A percentile compares a stretch with the other conserved stretches of the same genome.
Conservation (phyloP, 2,113 vertebrate genomes). For the Marcusenius ussheri region DNA sequence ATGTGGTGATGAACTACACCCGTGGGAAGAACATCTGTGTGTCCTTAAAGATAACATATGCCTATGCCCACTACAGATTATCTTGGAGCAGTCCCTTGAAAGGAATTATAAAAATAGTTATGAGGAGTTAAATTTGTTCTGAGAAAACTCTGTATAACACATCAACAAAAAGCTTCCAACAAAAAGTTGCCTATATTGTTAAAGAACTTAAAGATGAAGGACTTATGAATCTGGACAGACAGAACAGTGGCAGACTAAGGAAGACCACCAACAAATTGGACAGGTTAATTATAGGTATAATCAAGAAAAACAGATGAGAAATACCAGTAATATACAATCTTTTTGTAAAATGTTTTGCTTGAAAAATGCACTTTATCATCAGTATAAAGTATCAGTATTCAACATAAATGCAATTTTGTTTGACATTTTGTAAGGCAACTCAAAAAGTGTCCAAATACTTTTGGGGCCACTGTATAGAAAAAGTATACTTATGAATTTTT, state of each 20-base stretch:
- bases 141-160: not conserved
- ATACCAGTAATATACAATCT: not conserved
- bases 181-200: not conserved
- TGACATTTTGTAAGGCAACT: too few relatives aligned
- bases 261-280: not conserved
- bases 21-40: too few relatives aligned
- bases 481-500: too few relatives aligned
- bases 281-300: not conserved
- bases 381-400: too few relatives aligned
- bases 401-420: too few relatives aligned
- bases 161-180: not conserved
- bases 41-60: too few relatives aligned
- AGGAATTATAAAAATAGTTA: not conserved
- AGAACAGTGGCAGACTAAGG: not conserved
- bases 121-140: not conserved
- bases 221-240: not conserved
- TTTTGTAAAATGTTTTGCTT: too few relatives aligned
- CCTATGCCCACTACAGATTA: not conserved
- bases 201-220: not conserved
- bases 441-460: too few relatives aligned
- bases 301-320: not conserved
- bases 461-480: too few relatives aligned
- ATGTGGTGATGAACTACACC: too few relatives aligned
- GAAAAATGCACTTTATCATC: too few relatives aligned
- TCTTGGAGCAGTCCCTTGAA: not conserved